Percentiles rank a stretch among this genome's conserved stretches.
phyloP scores from a whole-genome alignment of 2,888 invertebrate species.

The Eupelmus urozonus region DNA sequence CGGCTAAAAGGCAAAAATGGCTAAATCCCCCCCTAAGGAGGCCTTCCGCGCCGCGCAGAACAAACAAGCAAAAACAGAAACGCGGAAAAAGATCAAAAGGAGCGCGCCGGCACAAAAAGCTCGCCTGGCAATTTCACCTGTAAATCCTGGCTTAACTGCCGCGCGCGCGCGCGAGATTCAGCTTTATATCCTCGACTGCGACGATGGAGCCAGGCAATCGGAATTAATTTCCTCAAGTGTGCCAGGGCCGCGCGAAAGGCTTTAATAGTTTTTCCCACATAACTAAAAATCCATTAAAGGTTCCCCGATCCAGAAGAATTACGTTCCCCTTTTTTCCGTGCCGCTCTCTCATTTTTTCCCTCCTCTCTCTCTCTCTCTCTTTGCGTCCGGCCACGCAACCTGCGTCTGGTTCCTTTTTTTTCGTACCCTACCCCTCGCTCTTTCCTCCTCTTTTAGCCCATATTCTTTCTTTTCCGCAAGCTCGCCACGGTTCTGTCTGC shows the following conservation, averaged over 20 bases:
- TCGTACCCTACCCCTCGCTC: background rate
- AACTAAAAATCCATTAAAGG: conserved; percentile 71
- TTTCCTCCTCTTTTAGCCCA: background rate
- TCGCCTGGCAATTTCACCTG: conserved; percentile 41
- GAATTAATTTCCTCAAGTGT: conserved; percentile 71
- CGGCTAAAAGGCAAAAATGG: background rate
- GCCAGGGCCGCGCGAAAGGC: conserved; percentile 61
- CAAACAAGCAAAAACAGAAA: conserved; percentile 14
- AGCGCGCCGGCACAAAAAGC: background rate
- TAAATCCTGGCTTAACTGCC: conserved; percentile 52
- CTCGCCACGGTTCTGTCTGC: background rate
- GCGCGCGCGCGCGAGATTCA: conserved; percentile 46
- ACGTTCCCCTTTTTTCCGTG: conserved; percentile 44
- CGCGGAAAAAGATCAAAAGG: conserved; percentile 11
- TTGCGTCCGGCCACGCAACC: background rate
- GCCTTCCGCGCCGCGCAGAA: conserved; percentile 12
- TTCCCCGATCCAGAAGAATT: conserved; percentile 49
- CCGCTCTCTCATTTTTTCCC: conserved; percentile 45
- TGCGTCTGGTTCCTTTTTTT: too few relatives aligned
- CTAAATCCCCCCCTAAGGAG: too few relatives aligned
- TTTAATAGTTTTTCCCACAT: conserved; percentile 67
- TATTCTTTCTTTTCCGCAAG: conserved; percentile 13
- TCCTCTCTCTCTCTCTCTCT: background rate
- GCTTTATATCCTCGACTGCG: conserved; percentile 40
- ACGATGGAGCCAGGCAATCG: conserved; percentile 67